Percentiles rank a stretch among this genome's conserved stretches.
These are phyloP conservation scores for Salvelinus alpinus DNA, from an alignment of 2,113 vertebrate species.

Conservation along the genomic window DNA sequence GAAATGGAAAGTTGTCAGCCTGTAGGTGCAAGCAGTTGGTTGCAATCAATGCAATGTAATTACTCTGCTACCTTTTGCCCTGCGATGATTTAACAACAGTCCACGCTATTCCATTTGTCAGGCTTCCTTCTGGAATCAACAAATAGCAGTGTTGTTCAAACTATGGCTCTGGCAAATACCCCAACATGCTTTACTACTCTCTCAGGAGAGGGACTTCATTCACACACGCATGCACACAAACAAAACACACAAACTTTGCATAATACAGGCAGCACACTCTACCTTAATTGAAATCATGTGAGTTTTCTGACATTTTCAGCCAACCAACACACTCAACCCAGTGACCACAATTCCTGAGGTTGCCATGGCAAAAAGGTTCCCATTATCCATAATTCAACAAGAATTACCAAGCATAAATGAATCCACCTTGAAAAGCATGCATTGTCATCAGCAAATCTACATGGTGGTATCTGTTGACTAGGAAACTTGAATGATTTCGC, in stretches of 20 bases:
- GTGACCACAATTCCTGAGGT: not conserved
- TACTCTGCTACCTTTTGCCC: constrained; percentile 20
- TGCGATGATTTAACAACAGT: constrained; percentile 43
- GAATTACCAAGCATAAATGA: not conserved
- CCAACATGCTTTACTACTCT: constrained; percentile 27
- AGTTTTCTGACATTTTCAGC: not conserved
- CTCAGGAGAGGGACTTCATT: constrained; percentile 14
- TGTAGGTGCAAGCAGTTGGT: not conserved
- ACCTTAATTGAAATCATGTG: no score
- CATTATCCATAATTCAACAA: not conserved
- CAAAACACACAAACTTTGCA: constrained; percentile 4
- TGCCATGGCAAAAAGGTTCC: not conserved
- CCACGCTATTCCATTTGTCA: constrained; percentile 36
- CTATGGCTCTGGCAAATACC: constrained; percentile 12
- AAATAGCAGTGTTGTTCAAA: constrained; percentile 45
- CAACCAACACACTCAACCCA: not conserved
- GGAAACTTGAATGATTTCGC: not conserved
- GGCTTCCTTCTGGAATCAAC: constrained; percentile 43
- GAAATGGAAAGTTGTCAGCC: not conserved
- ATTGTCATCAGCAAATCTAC: not conserved
- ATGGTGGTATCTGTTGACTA: not conserved
- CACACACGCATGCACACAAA: constrained; percentile 9
- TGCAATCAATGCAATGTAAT: constrained; percentile 9
- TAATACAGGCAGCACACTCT: not conserved
- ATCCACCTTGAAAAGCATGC: not conserved